Evolutionary conservation across 2,797 vertebrate genomes (phyloP).

Genomic region (Peromyscus aztecus): DNA sequence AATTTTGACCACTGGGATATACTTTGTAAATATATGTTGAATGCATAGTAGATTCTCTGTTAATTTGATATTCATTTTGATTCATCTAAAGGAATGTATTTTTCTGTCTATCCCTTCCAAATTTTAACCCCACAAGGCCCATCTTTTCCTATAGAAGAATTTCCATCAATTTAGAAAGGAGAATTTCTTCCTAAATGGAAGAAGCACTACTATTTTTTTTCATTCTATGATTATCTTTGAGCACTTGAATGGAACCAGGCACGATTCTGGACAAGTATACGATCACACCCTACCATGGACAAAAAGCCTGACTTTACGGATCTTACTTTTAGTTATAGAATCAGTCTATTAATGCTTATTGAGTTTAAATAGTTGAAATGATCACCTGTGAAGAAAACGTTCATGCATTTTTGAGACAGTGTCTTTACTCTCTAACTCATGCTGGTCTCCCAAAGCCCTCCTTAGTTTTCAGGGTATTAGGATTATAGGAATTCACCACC

Average conservation of each 20-base stretch:
- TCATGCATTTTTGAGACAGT: background rate
- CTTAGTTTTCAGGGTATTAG: background rate
- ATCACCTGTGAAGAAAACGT: conserved; percentile 3
- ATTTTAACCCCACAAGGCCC: background rate
- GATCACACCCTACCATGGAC: background rate
- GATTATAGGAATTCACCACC: background rate
- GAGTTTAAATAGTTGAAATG: conserved; percentile 34
- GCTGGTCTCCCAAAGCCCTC: background rate
- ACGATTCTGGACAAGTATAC: background rate
- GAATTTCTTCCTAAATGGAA: background rate
- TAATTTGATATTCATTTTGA: background rate
- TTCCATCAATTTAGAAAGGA: background rate
- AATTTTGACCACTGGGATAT: background rate
- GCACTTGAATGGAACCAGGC: conserved; percentile 6
- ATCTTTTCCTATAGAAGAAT: background rate
- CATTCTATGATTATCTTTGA: background rate
- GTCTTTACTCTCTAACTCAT: background rate
- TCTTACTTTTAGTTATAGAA: conserved; percentile 41
- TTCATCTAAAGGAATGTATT: background rate
- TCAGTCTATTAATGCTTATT: background rate
- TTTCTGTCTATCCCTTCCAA: background rate
- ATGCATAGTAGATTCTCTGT: background rate
- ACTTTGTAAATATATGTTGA: background rate
- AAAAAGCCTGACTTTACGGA: background rate
- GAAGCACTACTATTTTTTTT: background rate